A percentile compares a stretch with the other conserved stretches of the same genome.
Conservation (phyloP, 92 coral and sea anemone genomes). For the Palythoa grandiflora region DNA sequence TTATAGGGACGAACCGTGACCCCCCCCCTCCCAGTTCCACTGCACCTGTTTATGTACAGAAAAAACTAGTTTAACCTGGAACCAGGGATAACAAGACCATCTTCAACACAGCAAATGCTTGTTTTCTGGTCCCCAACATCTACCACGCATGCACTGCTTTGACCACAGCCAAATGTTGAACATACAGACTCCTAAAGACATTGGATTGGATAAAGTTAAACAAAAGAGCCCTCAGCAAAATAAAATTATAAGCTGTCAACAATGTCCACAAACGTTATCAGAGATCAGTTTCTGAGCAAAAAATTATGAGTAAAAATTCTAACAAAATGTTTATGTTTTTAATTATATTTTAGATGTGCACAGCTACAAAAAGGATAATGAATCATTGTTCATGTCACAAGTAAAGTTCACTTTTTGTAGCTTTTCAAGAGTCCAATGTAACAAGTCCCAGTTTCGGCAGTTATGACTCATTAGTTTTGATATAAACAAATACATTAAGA, state of each 20-base stretch:
- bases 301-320: neutral
- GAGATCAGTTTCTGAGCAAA: neutral
- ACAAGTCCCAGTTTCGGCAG: too few relatives aligned
- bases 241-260: neutral
- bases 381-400: too few relatives aligned
- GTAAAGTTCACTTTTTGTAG: too few relatives aligned
- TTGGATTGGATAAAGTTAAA: neutral
- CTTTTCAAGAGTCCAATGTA: too few relatives aligned
- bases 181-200: constrained; percentile 87
- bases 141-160: constrained; percentile 96
- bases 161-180: constrained; percentile 96
- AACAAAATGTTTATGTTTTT: neutral
- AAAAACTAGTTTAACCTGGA: constrained; percentile 65
- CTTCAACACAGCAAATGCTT: constrained; percentile 96
- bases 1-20: too few relatives aligned
- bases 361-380: too few relatives aligned
- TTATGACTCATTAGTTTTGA: neutral
- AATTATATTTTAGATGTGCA: too few relatives aligned
- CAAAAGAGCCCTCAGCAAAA: neutral
- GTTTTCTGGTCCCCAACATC: constrained; percentile 98
- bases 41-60: neutral
- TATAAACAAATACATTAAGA: too few relatives aligned
- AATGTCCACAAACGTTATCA: neutral
- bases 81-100: constrained; percentile 90
- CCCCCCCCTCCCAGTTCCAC: too few relatives aligned